Base-by-base conservation (phyloP, 2,113 vertebrate species). In the Marmota monax region DNA sequence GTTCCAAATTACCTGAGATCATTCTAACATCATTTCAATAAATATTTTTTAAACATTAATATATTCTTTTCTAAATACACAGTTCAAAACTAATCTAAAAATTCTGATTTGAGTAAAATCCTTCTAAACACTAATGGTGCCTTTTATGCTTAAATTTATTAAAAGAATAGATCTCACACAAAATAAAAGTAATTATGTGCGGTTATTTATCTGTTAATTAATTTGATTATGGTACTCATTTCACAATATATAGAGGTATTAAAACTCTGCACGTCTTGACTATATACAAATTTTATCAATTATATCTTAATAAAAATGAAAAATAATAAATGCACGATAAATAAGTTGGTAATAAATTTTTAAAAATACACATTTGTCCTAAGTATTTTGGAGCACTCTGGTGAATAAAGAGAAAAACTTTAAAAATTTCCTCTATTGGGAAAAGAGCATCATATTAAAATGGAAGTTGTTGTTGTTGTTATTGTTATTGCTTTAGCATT, bases 341-440 rank as follows among this genome's bases (percentile, higher is more conserved):
- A 42, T 76, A 78, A 34, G 39, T 3, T 32, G 70, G 58, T 58
- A 34, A 67, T 78, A 65, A 20, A n/a, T 22, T 14, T 17, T 45
- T 45, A 78, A 39, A n/a, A 77, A 20, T 14, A n/a, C 32, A 45
- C 16, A 39, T 0, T 23, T 83, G 5, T 29, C 17, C 4, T 42
- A 45, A 39, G 53, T 45, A 45, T 51, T 73, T 23, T 45, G 45
- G 18, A 92, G 8, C 4, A 32, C 6, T 45, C 12, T 53, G 23
- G 16, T 63, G 4, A 42, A 4, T 42, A 42, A 72, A 0, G 18
- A 72, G 14, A 9, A 0, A 17, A 11, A 63, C 0, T 5, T 5
- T 56, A 8, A 0, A 56, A 74, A 58, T 16, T 34, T 23, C 11
- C 2, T 2, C 7, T 69, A 73, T n/a, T 34, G 12, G 2, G 0